A percentile compares a stretch with the other conserved stretches of the same genome.
Evolutionary conservation across 2,888 invertebrate species (phyloP).

Genomic region (Hirtodrosophila cameraria): DNA sequence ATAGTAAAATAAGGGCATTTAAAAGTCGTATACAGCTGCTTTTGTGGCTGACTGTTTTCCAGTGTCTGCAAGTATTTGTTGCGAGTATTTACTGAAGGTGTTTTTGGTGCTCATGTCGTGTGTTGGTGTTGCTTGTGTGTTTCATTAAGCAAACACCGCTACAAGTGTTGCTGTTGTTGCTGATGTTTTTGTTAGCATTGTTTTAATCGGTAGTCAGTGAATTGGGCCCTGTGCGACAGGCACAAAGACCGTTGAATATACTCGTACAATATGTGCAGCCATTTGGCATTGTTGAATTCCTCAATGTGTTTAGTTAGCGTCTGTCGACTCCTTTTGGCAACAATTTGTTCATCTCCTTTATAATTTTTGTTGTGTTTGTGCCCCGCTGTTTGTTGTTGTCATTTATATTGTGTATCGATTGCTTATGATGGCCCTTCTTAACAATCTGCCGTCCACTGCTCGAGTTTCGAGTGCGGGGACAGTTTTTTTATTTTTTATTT

Average conservation of each 20-base stretch:
- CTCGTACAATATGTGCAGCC: slow-evolving; percentile 13
- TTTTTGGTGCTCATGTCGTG: slow-evolving; percentile 44
- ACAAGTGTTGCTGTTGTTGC: slow-evolving; percentile 42
- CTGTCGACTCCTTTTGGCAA: slow-evolving; percentile 57
- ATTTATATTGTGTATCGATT: slow-evolving; percentile 41
- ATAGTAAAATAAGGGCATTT: slow-evolving; percentile 23
- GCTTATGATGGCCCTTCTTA: slow-evolving; percentile 33
- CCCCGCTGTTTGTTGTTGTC: slow-evolving; percentile 39
- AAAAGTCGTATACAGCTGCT: slow-evolving; percentile 15
- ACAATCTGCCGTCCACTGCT: slow-evolving; percentile 12
- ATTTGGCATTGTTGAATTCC: slow-evolving; percentile 40
- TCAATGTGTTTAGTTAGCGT: slow-evolving; percentile 15
- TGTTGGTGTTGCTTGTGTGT: slow-evolving; percentile 28
- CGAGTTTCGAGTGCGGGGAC: slow-evolving; percentile 24
- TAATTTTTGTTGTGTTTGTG: slow-evolving; percentile 7
- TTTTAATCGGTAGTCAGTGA: slow-evolving; percentile 64
- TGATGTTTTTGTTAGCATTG: slow-evolving; percentile 42
- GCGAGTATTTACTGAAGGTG: slow-evolving; percentile 70
- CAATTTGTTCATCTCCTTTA: slow-evolving; percentile 43
- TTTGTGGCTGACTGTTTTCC: slow-evolving; percentile 2
- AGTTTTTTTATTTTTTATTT: no score
- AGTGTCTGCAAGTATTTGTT: slow-evolving; percentile 23
- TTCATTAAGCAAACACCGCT: slow-evolving; percentile 73
- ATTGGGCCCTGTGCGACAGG: slow-evolving; percentile 18
- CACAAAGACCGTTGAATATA: slow-evolving; percentile 1